Percentiles rank a stretch among this genome's conserved stretches.
Conservation (phyloP, 2,888 invertebrate species). For the Eilema sororculum region DNA sequence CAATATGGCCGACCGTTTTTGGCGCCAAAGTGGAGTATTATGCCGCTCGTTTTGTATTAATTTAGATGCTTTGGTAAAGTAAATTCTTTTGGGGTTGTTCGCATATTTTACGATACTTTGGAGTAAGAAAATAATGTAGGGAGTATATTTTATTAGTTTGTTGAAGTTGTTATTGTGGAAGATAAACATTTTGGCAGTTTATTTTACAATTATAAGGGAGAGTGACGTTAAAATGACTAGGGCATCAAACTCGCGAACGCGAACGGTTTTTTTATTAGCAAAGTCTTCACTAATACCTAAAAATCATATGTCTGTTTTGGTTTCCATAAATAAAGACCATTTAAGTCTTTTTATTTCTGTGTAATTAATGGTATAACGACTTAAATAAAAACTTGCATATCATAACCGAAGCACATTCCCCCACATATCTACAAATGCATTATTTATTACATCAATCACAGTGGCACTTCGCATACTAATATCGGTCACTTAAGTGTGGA, state of each 20-base stretch:
- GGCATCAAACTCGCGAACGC: too few species aligned
- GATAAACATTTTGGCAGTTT: not conserved
- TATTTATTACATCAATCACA: conserved; percentile 42
- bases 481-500: conserved; percentile 18
- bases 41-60: conserved; percentile 46
- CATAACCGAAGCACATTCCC: not conserved
- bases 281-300: too few species aligned
- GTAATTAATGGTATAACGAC: not conserved
- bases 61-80: conserved; percentile 34
- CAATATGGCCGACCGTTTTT: conserved; percentile 51
- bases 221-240: not conserved
- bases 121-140: not conserved
- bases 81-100: conserved; percentile 24
- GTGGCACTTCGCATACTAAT: conserved; percentile 36
- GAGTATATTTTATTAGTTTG: conserved; percentile 4
- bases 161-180: not conserved
- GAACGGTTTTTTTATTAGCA: too few species aligned
- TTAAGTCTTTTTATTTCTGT: not conserved
- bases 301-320: too few species aligned
- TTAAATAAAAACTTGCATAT: not conserved
- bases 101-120: conserved; percentile 3
- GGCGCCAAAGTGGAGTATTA: conserved; percentile 49
- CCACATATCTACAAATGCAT: conserved; percentile 23
- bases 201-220: not conserved
- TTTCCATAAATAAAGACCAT: not conserved